A percentile compares a stretch with the other conserved stretches of the same genome.
Evolutionary conservation across 2,888 invertebrate species (phyloP).

Genomic region (Pseudanteris insignis): DNA sequence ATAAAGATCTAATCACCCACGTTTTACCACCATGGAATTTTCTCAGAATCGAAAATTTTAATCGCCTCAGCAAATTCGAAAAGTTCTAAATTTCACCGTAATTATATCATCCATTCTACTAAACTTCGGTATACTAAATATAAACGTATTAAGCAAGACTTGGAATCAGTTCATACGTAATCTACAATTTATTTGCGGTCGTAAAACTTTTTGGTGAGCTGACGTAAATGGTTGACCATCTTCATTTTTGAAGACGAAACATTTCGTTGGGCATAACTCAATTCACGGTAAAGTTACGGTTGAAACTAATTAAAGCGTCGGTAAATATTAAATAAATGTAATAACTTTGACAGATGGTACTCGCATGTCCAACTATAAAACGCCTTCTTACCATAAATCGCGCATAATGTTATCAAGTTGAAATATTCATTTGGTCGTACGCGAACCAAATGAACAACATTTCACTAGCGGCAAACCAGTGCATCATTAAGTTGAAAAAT

Average conservation of each 20-base stretch:
- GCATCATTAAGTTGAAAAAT: constrained; percentile 22
- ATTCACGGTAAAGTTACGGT: constrained; percentile 13
- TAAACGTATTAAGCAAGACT: no score
- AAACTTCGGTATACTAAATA: no score
- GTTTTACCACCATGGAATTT: no score
- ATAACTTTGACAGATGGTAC: constrained; percentile 36
- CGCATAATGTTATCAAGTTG: constrained; percentile 37
- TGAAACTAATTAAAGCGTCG: constrained; percentile 27
- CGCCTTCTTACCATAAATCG: constrained; percentile 39
- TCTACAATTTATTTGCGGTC: no score
- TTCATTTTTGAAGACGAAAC: constrained; percentile 12
- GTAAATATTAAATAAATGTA: constrained; percentile 37
- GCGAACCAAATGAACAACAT: constrained; percentile 33
- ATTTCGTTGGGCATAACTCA: constrained; percentile 3
- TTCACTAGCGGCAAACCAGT: constrained; percentile 27
- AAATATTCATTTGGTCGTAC: constrained; percentile 36
- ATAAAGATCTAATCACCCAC: no score
- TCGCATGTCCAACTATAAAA: constrained; percentile 30
- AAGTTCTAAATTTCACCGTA: no score
- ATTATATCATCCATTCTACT: no score
- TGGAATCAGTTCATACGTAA: no score
- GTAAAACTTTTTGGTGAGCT: no score
- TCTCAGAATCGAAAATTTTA: no score
- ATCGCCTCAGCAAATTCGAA: no score
- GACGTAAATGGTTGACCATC: constrained; percentile 15